Evolutionary conservation across 1,140 invertebrate species (phyloP), one percentile per base, ranked within the genome.

Genomic region (Eriosoma lanigerum): DNA sequence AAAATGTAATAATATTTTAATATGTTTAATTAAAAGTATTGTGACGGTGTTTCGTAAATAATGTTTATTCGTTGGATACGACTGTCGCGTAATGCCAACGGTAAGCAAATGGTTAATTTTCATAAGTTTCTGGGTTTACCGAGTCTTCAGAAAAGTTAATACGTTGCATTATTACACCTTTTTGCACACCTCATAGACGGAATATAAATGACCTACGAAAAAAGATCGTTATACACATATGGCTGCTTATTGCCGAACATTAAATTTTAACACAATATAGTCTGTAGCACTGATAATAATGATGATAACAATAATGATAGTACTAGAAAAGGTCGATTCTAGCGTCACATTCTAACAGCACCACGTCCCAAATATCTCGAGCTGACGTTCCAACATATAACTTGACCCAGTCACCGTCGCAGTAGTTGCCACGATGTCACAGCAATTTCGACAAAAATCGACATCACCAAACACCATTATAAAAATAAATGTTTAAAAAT

Each of bases 191-290:
- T 46, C 38, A 46, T 46, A 8, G 64, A 38, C 29, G 38, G 64
- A 46, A 68, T 68, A 68, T 68, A 68, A 68, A 68, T n/a, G 38
- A 68, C 64, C 38, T n/a, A 46, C n/a, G 46, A 46, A 68, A 68
- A 68, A 68, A 44, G n/a, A 68, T 38, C 64, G 38, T 68, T 44
- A 46, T 12, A 46, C 32, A 68, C 64, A 46, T 24, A 19, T 21
- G 64, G 29, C 2, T 21, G 38, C 32, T 13, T 19, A 32, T 44
- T 38, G 32, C 12, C n/a, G n/a, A 44, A 46, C 32, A 68, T 68
- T 68, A 68, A 24, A 32, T 68, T 68, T 68, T 38, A 46, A 32
- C 64, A 68, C 64, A 32, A 10, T 68, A 32, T n/a, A 66, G 12
- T 6, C n/a, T n/a, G n/a, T n/a, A n/a, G 15, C 38, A 44, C 64